Percentiles rank a stretch among this genome's conserved stretches.
phyloP scores from a whole-genome alignment of 2,113 vertebrate genomes.

The Varanus salvator region DNA sequence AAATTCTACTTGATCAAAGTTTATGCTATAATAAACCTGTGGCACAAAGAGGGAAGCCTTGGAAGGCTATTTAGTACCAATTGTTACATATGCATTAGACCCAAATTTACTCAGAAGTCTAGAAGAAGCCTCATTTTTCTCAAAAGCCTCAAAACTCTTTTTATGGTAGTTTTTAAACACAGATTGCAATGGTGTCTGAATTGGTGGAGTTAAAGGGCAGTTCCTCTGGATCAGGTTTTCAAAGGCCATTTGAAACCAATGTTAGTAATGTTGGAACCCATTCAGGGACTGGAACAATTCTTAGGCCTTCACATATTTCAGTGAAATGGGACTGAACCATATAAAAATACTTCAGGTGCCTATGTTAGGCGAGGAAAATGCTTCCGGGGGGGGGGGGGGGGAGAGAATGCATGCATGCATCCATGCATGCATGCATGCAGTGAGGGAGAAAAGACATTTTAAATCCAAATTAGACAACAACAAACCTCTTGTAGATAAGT shows the following conservation, averaged over 20 bases:
- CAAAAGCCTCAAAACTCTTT: not conserved
- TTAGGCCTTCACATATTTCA: not conserved
- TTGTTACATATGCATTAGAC: too few species aligned
- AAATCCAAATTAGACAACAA: conserved; percentile 73
- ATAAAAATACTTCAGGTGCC: fast-evolving
- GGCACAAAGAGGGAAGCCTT: not conserved
- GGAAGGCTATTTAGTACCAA: not conserved
- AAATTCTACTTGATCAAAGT: too few species aligned
- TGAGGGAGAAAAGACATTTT: conserved; percentile 50
- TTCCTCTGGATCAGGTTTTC: not conserved
- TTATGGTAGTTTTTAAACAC: not conserved
- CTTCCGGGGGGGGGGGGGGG: conserved; percentile 9
- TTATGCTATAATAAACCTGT: too few species aligned
- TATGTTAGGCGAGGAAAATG: not conserved
- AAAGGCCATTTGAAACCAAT: not conserved
- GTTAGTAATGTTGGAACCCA: not conserved
- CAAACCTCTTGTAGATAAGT: conserved; percentile 78
- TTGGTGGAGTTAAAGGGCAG: not conserved
- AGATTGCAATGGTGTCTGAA: not conserved
- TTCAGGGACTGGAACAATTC: not conserved
- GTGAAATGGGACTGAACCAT: not conserved
- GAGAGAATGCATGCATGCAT: not conserved
- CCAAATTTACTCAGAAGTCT: not conserved
- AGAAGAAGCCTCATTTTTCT: not conserved
- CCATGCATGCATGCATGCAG: conserved; percentile 12